Conservation (phyloP, 1,140 invertebrate species). For the Chironomus striatipennis region DNA sequence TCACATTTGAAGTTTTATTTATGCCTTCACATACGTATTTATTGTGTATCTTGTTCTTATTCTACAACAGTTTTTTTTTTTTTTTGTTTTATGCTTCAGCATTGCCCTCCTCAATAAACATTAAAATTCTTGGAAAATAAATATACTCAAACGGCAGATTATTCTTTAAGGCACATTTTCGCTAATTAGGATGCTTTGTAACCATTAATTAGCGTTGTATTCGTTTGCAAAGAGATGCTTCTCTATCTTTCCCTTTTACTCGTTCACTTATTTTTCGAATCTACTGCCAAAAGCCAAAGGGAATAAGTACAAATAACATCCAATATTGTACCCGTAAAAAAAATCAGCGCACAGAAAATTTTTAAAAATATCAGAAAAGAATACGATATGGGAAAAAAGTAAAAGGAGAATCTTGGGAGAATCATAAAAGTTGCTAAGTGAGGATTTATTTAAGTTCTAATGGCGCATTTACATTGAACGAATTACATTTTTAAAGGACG, state of each 20-base stretch:
- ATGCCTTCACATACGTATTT: neutral
- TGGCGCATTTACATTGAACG: no score
- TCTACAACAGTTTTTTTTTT: neutral
- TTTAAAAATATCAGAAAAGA: neutral
- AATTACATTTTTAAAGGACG: no score
- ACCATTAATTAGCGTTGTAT: conserved; percentile 15
- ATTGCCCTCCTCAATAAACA: neutral
- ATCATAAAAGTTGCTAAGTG: neutral
- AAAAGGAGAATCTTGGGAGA: neutral
- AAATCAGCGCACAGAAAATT: neutral
- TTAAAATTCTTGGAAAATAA: conserved; percentile 19
- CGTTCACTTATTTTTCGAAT: no score
- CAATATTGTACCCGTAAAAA: conserved; percentile 15
- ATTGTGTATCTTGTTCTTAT: neutral
- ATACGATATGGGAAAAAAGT: neutral
- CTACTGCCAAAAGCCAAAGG: neutral
- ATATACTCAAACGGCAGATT: conserved; percentile 18
- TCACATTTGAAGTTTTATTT: neutral
- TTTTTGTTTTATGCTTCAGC: neutral
- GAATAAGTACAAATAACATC: conserved; percentile 21
- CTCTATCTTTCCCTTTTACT: neutral
- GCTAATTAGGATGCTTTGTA: conserved; percentile 15
- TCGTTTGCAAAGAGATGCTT: neutral
- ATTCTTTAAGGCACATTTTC: conserved; percentile 18
- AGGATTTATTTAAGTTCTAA: no score